Evolutionary conservation across 2,797 vertebrate genomes (phyloP).

Genomic region (Myioborus miniatus): DNA sequence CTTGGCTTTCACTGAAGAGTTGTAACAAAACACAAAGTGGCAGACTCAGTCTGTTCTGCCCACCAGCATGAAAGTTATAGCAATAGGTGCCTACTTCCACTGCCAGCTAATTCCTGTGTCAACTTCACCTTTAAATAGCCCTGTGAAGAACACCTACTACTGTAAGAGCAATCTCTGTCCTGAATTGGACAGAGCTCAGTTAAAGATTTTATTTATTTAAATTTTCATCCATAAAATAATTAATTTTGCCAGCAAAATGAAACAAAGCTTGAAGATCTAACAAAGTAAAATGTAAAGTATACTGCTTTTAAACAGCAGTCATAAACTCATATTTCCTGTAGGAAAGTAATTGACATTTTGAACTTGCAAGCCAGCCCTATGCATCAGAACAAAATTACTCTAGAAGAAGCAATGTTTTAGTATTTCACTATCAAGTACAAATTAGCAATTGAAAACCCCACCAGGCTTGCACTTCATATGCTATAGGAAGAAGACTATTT

Average conservation of each 20-base stretch:
- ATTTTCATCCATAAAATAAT: neutral
- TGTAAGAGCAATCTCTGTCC: neutral
- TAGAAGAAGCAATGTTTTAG: neutral
- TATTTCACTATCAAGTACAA: neutral
- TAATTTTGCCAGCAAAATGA: neutral
- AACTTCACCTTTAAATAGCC: neutral
- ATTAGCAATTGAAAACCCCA: neutral
- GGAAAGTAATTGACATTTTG: neutral
- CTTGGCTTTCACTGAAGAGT: no score
- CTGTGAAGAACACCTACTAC: neutral
- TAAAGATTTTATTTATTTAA: neutral
- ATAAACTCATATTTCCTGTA: neutral
- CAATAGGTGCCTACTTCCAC: neutral
- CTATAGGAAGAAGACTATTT: neutral
- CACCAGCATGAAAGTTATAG: accelerated
- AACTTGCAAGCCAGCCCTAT: neutral
- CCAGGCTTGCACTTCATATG: neutral
- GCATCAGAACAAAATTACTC: neutral
- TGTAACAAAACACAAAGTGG: neutral
- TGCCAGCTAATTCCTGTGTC: neutral
- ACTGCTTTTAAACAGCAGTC: neutral
- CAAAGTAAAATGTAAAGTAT: neutral
- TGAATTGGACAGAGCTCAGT: neutral
- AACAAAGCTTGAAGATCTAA: neutral
- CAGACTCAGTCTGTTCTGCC: no score